Percentiles rank a stretch among this genome's conserved stretches.
Conservation (phyloP, 2,888 invertebrate genomes). For the Flexamia atlantica region DNA sequence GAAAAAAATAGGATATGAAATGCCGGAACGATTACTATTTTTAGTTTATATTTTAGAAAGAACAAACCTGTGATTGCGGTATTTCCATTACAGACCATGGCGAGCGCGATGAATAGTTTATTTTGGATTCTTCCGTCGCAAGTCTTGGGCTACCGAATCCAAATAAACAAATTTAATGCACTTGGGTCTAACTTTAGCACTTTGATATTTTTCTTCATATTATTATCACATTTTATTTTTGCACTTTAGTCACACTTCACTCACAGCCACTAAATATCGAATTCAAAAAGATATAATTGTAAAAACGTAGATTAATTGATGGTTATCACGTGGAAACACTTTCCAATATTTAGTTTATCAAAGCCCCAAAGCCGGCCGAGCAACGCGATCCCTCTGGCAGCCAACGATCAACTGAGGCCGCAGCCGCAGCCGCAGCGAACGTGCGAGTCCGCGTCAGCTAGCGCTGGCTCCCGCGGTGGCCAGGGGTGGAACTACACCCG, state of each 20-base stretch:
- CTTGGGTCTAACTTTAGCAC: constrained; percentile 40
- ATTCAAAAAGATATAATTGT: background rate
- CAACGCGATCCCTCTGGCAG: background rate
- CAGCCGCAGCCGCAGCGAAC: background rate
- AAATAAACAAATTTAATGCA: constrained; percentile 27
- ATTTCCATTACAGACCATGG: constrained; percentile 48
- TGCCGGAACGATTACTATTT: too few species aligned
- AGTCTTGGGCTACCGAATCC: constrained; percentile 58
- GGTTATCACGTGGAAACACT: constrained; percentile 25
- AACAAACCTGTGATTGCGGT: constrained; percentile 20
- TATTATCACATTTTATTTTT: constrained; percentile 37
- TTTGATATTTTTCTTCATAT: constrained; percentile 23
- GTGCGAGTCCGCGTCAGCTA: constrained; percentile 25
- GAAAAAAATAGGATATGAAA: too few species aligned
- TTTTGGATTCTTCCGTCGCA: constrained; percentile 9
- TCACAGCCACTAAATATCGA: background rate
- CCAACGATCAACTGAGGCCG: constrained; percentile 31
- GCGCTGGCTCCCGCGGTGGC: constrained; percentile 25
- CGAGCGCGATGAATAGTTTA: constrained; percentile 36
- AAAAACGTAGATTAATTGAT: constrained; percentile 14
- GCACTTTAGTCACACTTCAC: constrained; percentile 41
- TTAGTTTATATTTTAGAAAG: background rate
- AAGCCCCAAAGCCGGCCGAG: constrained; percentile 8
- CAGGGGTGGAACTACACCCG: background rate
- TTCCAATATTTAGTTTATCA: constrained; percentile 11